These are phyloP conservation scores for Pelecanoides urinatrix DNA, from an alignment of 2,113 vertebrate species.

Conservation along the genomic window DNA sequence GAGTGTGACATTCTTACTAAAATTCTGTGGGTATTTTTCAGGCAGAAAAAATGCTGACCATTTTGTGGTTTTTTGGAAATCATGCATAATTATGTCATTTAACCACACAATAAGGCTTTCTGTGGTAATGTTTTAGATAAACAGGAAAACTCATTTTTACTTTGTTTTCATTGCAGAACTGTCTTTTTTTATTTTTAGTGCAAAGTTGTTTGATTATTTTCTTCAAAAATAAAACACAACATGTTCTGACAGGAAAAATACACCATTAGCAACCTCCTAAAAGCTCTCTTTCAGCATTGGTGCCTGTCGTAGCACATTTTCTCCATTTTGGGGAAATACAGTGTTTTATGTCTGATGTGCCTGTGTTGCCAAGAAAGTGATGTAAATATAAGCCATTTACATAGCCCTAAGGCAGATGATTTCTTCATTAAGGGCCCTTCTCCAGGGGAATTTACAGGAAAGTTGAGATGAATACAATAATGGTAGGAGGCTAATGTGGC, in stretches of 20 bases:
- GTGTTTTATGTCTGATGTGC: neutral
- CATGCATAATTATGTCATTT: conserved; percentile 67
- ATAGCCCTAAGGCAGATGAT: conserved; percentile 25
- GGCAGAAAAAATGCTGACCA: conserved; percentile 73
- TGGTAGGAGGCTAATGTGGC: neutral
- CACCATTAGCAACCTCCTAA: neutral
- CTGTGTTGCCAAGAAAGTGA: conserved; percentile 7
- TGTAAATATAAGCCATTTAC: conserved; percentile 13
- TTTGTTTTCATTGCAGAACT: conserved; percentile 31
- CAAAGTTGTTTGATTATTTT: conserved; percentile 8
- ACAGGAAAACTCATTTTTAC: conserved; percentile 50
- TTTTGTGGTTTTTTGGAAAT: conserved; percentile 69
- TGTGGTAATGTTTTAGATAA: conserved; percentile 61
- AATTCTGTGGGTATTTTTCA: conserved; percentile 72
- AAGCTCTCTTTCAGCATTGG: neutral
- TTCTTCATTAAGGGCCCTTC: conserved; percentile 48
- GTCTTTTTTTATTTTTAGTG: neutral
- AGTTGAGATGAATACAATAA: neutral
- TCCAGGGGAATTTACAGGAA: conserved; percentile 22
- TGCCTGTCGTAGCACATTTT: neutral
- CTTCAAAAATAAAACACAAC: neutral
- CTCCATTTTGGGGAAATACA: neutral
- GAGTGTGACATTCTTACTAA: conserved; percentile 56
- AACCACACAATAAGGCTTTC: conserved; percentile 67
- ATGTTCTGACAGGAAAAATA: neutral